Conservation (phyloP, 2,113 vertebrate species). For the Neogale vison region DNA sequence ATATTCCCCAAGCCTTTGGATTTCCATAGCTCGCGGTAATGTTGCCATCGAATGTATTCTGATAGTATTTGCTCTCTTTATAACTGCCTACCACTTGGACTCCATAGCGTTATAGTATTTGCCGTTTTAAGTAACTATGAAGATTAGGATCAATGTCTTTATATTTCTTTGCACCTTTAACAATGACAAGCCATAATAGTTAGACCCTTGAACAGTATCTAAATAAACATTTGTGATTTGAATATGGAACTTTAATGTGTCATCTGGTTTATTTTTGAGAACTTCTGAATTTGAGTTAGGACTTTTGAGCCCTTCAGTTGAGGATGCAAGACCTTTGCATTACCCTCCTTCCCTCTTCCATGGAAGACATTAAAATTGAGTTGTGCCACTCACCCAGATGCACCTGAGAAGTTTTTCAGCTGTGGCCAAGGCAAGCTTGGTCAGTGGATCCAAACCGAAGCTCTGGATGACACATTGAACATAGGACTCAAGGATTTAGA, state of each 20-base stretch:
- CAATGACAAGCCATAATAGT: neutral
- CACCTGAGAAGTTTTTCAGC: neutral
- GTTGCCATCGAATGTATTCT: neutral
- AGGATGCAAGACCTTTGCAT: neutral
- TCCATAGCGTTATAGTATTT: neutral
- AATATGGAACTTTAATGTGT: neutral
- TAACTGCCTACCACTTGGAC: neutral
- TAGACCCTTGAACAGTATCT: neutral
- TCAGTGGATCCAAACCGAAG: neutral
- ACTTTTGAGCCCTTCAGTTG: neutral
- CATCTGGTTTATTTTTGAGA: neutral
- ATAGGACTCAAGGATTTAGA: neutral
- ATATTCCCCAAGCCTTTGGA: neutral
- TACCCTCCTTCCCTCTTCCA: neutral
- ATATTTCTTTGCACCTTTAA: conserved; percentile 15
- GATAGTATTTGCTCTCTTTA: neutral
- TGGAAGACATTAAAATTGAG: neutral
- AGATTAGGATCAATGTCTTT: neutral
- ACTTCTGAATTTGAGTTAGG: neutral
- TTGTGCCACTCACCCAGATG: neutral
- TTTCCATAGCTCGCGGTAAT: neutral
- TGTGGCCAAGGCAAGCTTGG: neutral
- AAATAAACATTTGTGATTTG: neutral
- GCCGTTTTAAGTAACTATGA: neutral
- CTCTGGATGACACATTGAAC: neutral